These are phyloP conservation scores for Melanerpes formicivorus DNA, from an alignment of 2,113 vertebrate species.

Conservation along the genomic window DNA sequence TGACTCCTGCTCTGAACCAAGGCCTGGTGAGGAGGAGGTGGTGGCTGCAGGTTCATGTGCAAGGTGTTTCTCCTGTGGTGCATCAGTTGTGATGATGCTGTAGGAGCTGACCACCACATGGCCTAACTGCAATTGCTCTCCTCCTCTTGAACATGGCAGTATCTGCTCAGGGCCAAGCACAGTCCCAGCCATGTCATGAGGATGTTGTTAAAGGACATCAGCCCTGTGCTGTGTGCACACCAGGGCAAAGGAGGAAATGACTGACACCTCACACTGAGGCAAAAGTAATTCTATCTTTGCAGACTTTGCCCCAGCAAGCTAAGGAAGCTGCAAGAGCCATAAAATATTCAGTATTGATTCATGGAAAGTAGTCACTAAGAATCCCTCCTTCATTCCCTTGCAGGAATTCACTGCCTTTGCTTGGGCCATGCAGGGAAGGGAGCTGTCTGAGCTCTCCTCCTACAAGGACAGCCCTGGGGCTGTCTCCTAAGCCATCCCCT, in stretches of 20 bases:
- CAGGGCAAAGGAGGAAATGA: background rate
- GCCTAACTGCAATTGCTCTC: background rate
- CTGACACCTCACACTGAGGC: background rate
- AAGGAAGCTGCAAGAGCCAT: background rate
- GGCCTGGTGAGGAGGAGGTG: background rate
- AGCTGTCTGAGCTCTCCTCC: background rate
- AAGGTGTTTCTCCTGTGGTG: background rate
- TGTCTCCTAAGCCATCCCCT: background rate
- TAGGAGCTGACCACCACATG: background rate
- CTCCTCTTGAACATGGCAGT: background rate
- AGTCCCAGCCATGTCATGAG: accelerated
- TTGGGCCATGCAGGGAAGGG: background rate
- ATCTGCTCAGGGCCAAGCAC: background rate
- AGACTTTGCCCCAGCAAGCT: background rate
- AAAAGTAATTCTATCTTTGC: background rate
- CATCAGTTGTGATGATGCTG: background rate
- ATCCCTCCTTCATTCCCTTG: background rate
- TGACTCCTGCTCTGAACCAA: background rate
- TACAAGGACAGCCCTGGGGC: background rate
- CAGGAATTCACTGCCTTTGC: background rate
- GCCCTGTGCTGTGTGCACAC: background rate
- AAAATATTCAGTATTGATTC: background rate
- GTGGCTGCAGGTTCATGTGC: background rate
- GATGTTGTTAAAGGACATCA: background rate
- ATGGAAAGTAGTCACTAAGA: background rate